These are phyloP conservation scores for Pitta sordida DNA, from an alignment of 2,113 vertebrate species.

Conservation along the genomic window DNA sequence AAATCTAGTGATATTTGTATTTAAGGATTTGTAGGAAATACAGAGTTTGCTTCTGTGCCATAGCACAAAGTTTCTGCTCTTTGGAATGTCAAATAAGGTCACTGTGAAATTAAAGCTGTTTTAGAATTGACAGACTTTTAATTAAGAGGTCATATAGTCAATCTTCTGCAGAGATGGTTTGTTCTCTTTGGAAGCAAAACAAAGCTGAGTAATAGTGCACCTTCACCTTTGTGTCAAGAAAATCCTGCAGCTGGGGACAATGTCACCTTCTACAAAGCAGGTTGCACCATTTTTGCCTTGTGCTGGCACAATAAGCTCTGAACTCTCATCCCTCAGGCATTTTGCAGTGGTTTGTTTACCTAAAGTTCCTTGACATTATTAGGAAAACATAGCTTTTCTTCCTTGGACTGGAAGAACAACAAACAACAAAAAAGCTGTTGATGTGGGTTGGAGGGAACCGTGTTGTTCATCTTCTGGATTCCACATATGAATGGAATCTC, in stretches of 20 bases:
- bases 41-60: fast-evolving
- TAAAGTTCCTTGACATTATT: not conserved
- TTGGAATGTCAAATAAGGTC: not conserved
- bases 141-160: not conserved
- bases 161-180: not conserved
- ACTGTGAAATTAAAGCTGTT: not conserved
- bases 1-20: not conserved
- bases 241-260: not conserved
- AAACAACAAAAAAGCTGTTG: not conserved
- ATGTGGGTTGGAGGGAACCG: not conserved
- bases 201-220: not conserved
- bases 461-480: not conserved
- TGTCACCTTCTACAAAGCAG: not conserved
- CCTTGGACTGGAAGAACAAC: not conserved
- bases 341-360: not conserved
- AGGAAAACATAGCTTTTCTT: slow-evolving; percentile 8
- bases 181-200: slow-evolving; percentile 2
- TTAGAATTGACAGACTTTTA: not conserved
- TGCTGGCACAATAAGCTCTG: not conserved
- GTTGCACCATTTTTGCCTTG: not conserved
- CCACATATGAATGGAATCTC: not conserved
- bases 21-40: not conserved
- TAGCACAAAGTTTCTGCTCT: not conserved
- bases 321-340: not conserved
- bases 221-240: not conserved